Base-by-base conservation (phyloP, 2,888 invertebrate genomes). In the Stenurella melanura region DNA sequence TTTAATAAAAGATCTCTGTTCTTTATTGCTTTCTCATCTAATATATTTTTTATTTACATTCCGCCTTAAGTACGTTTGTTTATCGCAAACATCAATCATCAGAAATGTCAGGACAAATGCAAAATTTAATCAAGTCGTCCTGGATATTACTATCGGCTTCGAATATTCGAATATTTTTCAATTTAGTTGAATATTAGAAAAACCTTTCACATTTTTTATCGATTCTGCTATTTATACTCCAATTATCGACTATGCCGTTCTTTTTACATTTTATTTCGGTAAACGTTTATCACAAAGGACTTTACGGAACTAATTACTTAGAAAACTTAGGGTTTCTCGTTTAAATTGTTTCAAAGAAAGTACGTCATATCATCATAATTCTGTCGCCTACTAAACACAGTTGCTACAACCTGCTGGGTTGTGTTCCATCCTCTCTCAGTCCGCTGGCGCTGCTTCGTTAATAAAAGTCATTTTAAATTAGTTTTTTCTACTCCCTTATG, bases 41-140 rank as follows among this genome's bases (percentile, higher is more conserved):
- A 86, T 87, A 86, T 84, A 82, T 83, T 83, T 85, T 85, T 85
- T 85, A 82, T 78, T 81, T 81, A 81, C 81, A 84, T 82, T 83
- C 83, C 81, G 6, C 81, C 80, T 83, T 80, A 81, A 81, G 80
- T 82, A 83, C 84, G 86, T 87, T 87, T 87, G 86, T 87, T 87
- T 87, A 87, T 87, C 85, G 81, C 83, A 81, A 80, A 85, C 87
- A 88, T 88, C 88, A 88, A 88, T 88, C 88, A 88, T 87, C 84
- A 80, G 81, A 83, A 82, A 84, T 84, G 86, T 87, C 87, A 85
- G 85, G 84, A 80, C 86, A 83, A 86, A 82, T 86, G 84, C 84
- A 84, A 83, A 86, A 86, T 88, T 88, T 87, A 88, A 87, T 87
- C 87, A 87, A 88, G 87, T 85, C 83, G 84, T 67, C 76, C 73